Conservation (phyloP, 2,888 invertebrate species). For the Drosophila tripunctata region DNA sequence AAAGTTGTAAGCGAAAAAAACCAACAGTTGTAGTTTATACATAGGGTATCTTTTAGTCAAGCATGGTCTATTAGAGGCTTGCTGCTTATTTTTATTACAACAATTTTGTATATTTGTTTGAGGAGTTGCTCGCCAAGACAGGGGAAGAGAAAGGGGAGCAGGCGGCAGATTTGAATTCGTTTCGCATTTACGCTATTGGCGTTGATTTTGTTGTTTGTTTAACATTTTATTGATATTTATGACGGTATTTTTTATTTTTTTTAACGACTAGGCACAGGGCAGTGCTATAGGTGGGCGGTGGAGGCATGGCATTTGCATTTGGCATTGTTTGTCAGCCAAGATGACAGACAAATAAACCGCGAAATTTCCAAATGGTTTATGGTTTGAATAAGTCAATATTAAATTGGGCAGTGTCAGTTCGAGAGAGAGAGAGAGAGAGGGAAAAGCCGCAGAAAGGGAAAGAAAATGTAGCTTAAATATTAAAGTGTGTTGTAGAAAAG, state of each 20-base stretch:
- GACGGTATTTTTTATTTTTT: conserved; percentile 4
- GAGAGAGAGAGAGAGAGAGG: not conserved
- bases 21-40: too few species aligned
- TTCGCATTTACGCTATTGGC: conserved; percentile 16
- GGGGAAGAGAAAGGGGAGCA: not conserved
- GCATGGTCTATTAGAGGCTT: not conserved
- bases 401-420: not conserved
- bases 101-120: conserved; percentile 25
- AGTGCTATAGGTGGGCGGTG: not conserved
- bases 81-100: conserved; percentile 12
- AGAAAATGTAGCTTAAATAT: not conserved
- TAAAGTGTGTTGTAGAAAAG: not conserved
- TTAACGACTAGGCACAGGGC: not conserved
- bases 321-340: conserved; percentile 13
- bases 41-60: not conserved
- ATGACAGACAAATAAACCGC: conserved; percentile 13
- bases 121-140: not conserved
- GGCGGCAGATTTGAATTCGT: conserved; percentile 24
- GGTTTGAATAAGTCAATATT: conserved; percentile 10
- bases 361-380: conserved; percentile 7
- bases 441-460: not conserved
- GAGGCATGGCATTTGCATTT: conserved; percentile 21
- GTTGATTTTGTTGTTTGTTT: conserved; percentile 35
- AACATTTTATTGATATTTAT: conserved; percentile 63
- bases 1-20: too few species aligned